Evolutionary conservation across 2,888 invertebrate species (phyloP), one percentile per base, ranked within the genome.

Genomic region (Cantharis flavilabris): DNA sequence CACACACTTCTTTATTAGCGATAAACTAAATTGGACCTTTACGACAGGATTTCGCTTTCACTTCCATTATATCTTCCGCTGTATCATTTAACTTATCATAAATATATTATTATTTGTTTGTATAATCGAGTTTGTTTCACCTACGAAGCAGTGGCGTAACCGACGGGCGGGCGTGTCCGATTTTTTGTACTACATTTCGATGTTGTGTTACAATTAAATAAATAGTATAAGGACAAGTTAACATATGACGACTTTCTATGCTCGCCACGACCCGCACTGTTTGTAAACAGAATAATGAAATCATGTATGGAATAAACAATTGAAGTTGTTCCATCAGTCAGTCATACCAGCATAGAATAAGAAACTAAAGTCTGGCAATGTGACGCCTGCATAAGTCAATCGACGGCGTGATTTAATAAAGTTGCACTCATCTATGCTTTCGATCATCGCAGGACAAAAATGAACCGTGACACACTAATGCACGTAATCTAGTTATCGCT

Each of bases 231-330:
- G 65, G 26, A 67, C 23, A 9, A 23, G 20, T 67, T 67, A 67
- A 11, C 65, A 23, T 20, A 67, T 11, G 65, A 67, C 76, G 79
- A 78, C 82, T 85, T 85, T 83, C 85, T 83, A 87, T 87, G 85
- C 87, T 81, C 79, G 82, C 83, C 87, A 87, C 87, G 85, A 83
- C 83, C 83, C 81, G 83, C 84, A 82, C 84, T 85, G 86, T 87
- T 87, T 87, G 87, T 87, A 87, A 87, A 87, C 87, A 87, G 86
- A 85, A 86, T 86, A 87, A 86, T 86, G 86, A 84, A 86, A 84
- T 83, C 86, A 86, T 86, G 87, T 85, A 82, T 82, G 80, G 87
- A 87, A 87, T 87, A 85, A 84, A 81, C 85, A 86, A 86, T 86
- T 76, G 81, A 78, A 76, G 75, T 75, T 77, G 78, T 79, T 81